These are phyloP conservation scores for Dryocosmus kuriphilus DNA, from an alignment of 2,888 invertebrate genomes.

Conservation along the genomic window DNA sequence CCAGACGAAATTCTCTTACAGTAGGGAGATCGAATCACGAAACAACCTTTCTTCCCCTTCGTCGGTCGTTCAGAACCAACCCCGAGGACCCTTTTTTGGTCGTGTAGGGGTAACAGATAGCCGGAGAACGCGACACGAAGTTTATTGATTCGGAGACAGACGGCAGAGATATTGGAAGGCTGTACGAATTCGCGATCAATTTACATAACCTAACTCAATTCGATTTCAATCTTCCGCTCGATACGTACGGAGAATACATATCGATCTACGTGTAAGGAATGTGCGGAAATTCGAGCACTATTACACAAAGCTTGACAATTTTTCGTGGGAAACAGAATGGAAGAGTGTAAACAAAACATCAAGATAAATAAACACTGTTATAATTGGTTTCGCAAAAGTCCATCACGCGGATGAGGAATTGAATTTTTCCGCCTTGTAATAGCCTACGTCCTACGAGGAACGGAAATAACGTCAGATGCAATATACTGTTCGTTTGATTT, in stretches of 20 bases:
- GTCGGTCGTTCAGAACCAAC: conserved; percentile 37
- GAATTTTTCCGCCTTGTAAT: conserved; percentile 23
- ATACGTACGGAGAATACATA: conserved; percentile 48
- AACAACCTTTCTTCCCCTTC: conserved; percentile 40
- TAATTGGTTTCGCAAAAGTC: conserved; percentile 23
- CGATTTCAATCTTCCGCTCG: conserved; percentile 61
- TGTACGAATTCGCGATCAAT: conserved; percentile 60
- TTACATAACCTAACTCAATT: conserved; percentile 67
- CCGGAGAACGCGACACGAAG: conserved; percentile 43
- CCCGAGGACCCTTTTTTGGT: conserved; percentile 33
- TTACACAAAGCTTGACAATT: conserved; percentile 40
- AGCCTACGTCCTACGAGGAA: background rate
- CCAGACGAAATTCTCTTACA: conserved; percentile 40
- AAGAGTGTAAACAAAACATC: conserved; percentile 24
- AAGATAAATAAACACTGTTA: conserved; percentile 31
- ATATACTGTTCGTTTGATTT: background rate
- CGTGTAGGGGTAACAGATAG: conserved; percentile 38
- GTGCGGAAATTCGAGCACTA: conserved; percentile 38
- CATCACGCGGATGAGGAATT: conserved; percentile 33
- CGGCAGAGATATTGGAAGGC: conserved; percentile 55
- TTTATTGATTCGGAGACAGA: conserved; percentile 58
- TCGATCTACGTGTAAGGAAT: conserved; percentile 41
- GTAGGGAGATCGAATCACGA: conserved; percentile 40
- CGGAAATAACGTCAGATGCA: conserved; percentile 3
- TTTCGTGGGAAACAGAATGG: conserved; percentile 33